Evolutionary conservation across 2,113 vertebrate genomes (phyloP), one percentile per base, ranked within the genome.

Genomic region (Ramphastos sulfuratus): DNA sequence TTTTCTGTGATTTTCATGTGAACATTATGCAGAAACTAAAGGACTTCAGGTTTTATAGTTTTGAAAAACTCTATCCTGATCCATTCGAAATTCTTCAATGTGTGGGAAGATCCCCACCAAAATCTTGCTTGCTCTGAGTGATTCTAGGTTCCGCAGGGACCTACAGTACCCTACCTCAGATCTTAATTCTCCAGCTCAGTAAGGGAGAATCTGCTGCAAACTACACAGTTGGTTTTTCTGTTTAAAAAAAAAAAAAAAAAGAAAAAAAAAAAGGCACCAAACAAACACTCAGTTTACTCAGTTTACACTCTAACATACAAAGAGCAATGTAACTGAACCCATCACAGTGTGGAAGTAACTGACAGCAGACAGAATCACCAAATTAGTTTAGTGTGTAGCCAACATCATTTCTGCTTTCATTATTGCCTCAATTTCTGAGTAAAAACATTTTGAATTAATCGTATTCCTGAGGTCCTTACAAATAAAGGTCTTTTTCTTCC

Each of bases 341-440:
- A 70, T 70, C 46, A 10, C 20, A 31, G 33, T 23, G 28, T 42
- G 10, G 24, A 81, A 80, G 4, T n/a, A 44, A 44, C 42, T 6
- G 44, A 44, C 28, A 93, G 71, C 55, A 87, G 48, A 33, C 19
- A 70, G n/a, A 82, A 79, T 59, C n/a, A 63, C 8, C 23, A 59
- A 60, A 80, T 79, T 60, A 65, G 44, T 46, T 14, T 35, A 63
- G 9, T 54, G 12, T 56, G 10, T 42, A 91, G 78, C 35, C 84
- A 94, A 55, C 15, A 44, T 83, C 89, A 76, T 58, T 87, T 91
- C 71, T 94, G 19, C 9, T 95, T 78, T 85, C 77, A 52, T 78
- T 86, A 60, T 87, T 91, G 35, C 61, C 58, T 60, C 31, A 63
- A 44, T 52, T 74, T 37, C 27, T 63, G 33, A 73, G 14, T 28